phyloP scores from a whole-genome alignment of 2,888 invertebrate genomes.

The Drosophila ezoana region DNA sequence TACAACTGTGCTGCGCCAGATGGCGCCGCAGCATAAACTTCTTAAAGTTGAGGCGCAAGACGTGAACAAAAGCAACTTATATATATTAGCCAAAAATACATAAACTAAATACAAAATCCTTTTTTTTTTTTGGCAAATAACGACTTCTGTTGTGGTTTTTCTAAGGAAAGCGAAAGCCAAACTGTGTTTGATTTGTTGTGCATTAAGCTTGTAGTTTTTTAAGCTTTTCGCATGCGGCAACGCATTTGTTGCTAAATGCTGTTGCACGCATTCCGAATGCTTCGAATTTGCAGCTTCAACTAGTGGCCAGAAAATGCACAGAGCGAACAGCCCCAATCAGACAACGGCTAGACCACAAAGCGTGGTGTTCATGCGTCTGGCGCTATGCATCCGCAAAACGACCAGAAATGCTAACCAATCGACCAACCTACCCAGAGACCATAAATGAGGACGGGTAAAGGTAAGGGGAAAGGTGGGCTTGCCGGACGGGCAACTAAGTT shows the following conservation, averaged over 20 bases:
- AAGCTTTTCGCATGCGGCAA: neutral
- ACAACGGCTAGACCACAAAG: slow-evolving; percentile 57
- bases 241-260: neutral
- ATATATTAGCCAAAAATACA: neutral
- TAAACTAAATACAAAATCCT: neutral
- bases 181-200: neutral
- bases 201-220: neutral
- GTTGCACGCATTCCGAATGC: neutral
- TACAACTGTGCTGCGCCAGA: slow-evolving; percentile 39
- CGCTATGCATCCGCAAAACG: slow-evolving; percentile 64
- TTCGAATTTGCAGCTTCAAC: slow-evolving; percentile 1
- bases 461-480: neutral
- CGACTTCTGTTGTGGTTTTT: no score
- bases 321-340: slow-evolving; percentile 25
- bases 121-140: neutral
- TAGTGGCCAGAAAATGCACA: neutral
- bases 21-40: slow-evolving; percentile 41
- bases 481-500: slow-evolving; percentile 25
- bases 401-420: slow-evolving; percentile 64
- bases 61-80: neutral
- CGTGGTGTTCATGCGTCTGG: slow-evolving; percentile 55
- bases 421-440: slow-evolving; percentile 41
- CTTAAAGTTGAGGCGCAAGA: slow-evolving; percentile 13
- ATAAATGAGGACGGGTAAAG: neutral
- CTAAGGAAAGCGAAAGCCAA: neutral